Percentiles rank a stretch among this genome's conserved stretches.
Evolutionary conservation across 2,888 invertebrate genomes (phyloP).

Genomic region (Isotomurus palustris): DNA sequence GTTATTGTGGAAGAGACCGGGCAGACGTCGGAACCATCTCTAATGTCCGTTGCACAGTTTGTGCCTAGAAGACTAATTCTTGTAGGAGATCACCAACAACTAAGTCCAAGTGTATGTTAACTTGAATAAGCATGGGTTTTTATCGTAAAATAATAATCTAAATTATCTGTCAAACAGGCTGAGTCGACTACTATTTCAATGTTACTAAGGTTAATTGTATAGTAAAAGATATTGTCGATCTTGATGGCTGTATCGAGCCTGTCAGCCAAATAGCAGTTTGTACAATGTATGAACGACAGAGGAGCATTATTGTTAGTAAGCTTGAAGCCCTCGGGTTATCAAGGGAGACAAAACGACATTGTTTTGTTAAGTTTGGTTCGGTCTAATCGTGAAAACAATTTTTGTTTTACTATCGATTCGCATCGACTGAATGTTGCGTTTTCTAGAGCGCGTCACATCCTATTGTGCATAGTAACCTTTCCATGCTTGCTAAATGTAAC

Average conservation of each 20-base stretch:
- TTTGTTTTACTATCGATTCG: not conserved
- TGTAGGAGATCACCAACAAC: not conserved
- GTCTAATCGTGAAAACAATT: not conserved
- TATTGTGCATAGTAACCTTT: no score
- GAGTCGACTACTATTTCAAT: not conserved
- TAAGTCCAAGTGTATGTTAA: not conserved
- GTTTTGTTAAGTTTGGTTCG: not conserved
- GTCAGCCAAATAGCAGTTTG: not conserved
- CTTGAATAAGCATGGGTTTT: no score
- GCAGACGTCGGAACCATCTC: not conserved
- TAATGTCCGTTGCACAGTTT: not conserved
- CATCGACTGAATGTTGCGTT: not conserved
- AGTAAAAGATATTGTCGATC: not conserved
- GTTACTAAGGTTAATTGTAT: not conserved
- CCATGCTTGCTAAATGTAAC: no score
- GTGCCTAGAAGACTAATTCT: not conserved
- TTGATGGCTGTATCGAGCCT: not conserved
- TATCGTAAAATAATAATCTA: no score
- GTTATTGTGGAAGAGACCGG: constrained; percentile 1
- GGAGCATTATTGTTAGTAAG: not conserved
- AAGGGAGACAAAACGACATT: not conserved
- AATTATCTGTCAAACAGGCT: not conserved
- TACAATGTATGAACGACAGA: not conserved
- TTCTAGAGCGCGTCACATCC: not conserved
- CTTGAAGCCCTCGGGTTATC: not conserved